Evolutionary conservation across 2,113 vertebrate genomes (phyloP), one percentile per base, ranked within the genome.

Genomic region (Atlantisia rogersi): DNA sequence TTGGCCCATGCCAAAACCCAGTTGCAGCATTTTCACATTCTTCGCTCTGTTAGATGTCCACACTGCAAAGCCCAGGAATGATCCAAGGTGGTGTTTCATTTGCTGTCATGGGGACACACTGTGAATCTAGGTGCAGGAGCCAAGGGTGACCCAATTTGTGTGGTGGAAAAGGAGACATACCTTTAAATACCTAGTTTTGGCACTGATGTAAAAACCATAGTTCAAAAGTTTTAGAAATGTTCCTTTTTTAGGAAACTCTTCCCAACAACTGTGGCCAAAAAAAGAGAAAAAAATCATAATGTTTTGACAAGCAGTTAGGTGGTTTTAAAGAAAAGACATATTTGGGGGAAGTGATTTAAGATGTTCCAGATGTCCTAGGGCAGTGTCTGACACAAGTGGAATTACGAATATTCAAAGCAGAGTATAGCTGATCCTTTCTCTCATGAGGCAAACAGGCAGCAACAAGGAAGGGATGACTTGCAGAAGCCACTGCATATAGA

Each of bases 341-440:
- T 60, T 10, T 88, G 42, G 79, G 77, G 15, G 55, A 75, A 76
- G 18, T 76, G 63, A 91, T 96, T 95, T 94, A 86, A 95, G 75
- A 82, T 95, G 87, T 88, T 97, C 44, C 22, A 48, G 31, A 94
- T 93, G 75, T 80, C 70, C 65, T 65, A 22, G 32, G 25, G 88
- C 74, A 95, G 78, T 1, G 0, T 76, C 42, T 64, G 78, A 86
- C 28, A 68, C 42, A 83, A 40, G 86, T 92, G 76, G 80, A 94
- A 46, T 78, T 82, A 89, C 90, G 87, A 97, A 88, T 96, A 95
- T 92, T 96, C 74, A 95, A 86, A 95, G 81, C 31, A 70, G 64
- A 92, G 79, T 46, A 74, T 21, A 73, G 42, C 60, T 48, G 71
- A 56, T 95, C 69, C 80, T 95, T 95, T 86, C 26, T 59, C 35